Base-by-base conservation (phyloP, 2,888 invertebrate species). In the Pandemis corylana region DNA sequence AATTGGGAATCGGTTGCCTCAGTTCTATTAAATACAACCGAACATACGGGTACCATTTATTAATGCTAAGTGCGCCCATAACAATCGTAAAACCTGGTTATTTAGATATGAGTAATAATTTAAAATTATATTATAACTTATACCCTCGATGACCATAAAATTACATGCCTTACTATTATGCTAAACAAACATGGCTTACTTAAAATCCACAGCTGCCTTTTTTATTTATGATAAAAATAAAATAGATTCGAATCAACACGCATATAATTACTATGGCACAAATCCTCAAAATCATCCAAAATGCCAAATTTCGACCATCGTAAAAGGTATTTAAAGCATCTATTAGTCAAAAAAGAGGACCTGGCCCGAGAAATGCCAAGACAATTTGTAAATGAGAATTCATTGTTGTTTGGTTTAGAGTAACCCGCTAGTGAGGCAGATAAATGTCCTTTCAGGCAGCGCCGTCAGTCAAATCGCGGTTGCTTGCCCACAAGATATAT, bases 381-480 rank as follows among this genome's bases (percentile, higher is more conserved):
- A 94, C 90, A 92, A 94, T 93, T 94, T 92, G 92, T 93, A 93
- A 93, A 94, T 94, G 91, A 91, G 90, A 91, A 94, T 93, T 92
- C 93, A 93, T 93, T 93, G 94, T 92, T 93, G 93, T 93, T 94
- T 93, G 93, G 92, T 93, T 92, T 91, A 92, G 90, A 90, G 92
- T 91, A 91, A 90, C 92, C 92, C 92, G 88, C 92, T 92, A 91
- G 92, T 91, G 93, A 93, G 92, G 87, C 93, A 93, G 94, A 94
- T 93, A 92, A 93, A 94, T 94, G 93, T 92, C 93, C 94, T 91
- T 92, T 94, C 93, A 93, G 91, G 90, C 91, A 86, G 86, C 89
- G 91, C 92, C 92, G 94, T 94, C 94, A 93, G 91, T 93, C 94
- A 94, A 93, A 93, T 91, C 92, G 94, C 92, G 93, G 94, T 93